Evolutionary conservation across 2,888 invertebrate species (phyloP).

Genomic region (Drosophila niveifrons): DNA sequence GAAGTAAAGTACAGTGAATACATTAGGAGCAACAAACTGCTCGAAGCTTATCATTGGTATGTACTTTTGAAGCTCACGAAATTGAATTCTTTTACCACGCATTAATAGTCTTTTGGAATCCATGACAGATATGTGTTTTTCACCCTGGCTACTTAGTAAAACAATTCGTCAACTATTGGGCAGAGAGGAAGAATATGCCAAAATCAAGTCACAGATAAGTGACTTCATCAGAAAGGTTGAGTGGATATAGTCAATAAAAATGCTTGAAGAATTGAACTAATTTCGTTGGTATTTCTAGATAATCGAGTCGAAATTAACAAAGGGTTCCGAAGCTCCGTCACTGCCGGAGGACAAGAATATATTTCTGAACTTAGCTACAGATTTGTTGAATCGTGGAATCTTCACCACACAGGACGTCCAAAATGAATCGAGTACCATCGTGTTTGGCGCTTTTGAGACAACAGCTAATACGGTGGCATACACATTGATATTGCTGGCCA

Average conservation of each 20-base stretch:
- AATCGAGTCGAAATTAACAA: conserved; percentile 65
- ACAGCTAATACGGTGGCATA: conserved; percentile 81
- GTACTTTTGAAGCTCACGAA: conserved; percentile 1
- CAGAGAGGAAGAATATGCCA: conserved; percentile 64
- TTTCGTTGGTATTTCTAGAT: conserved; percentile 44
- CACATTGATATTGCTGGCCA: conserved; percentile 76
- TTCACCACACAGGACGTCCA: conserved; percentile 80
- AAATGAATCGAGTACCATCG: conserved; percentile 81
- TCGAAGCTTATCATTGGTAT: conserved; percentile 81
- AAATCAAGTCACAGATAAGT: conserved; percentile 71
- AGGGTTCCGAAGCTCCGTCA: conserved; percentile 30
- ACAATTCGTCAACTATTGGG: conserved; percentile 63
- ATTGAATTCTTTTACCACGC: conserved; percentile 37
- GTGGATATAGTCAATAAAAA: conserved; percentile 41
- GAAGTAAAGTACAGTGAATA: conserved; percentile 56
- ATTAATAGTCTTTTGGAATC: conserved; percentile 75
- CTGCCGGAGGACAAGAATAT: conserved; percentile 55
- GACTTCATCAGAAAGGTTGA: conserved; percentile 75
- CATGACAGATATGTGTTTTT: conserved; percentile 80
- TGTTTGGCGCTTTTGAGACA: conserved; percentile 84
- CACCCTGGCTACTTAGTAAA: conserved; percentile 77
- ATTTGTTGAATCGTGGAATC: conserved; percentile 68
- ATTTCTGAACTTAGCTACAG: conserved; percentile 77
- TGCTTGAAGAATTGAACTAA: neutral
- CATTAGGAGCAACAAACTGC: conserved; percentile 57